Percentiles rank a stretch among this genome's conserved stretches.
phyloP scores from a whole-genome alignment of 2,113 vertebrate species.

The Cervus canadensis region DNA sequence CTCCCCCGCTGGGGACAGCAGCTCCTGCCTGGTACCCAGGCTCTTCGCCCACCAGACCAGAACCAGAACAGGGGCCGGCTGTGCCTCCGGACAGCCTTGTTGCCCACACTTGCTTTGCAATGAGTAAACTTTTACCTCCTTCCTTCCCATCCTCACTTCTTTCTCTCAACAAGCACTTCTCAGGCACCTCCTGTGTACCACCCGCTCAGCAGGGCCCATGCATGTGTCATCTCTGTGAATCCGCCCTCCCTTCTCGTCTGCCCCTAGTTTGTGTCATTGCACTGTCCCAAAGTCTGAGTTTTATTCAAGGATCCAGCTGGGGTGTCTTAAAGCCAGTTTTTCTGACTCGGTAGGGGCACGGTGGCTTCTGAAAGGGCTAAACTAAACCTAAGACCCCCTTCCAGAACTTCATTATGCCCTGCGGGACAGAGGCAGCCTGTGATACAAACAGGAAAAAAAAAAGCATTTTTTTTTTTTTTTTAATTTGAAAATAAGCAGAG shows the following conservation, averaged over 20 bases:
- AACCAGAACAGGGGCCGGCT: not conserved
- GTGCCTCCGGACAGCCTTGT: not conserved
- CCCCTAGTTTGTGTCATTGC: not conserved
- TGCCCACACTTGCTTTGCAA: not conserved
- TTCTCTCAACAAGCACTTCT: not conserved
- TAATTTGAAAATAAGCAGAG: not conserved
- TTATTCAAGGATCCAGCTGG: too few relatives aligned
- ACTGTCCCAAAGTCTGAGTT: not conserved
- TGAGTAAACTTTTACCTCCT: not conserved
- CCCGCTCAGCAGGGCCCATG: fast-evolving
- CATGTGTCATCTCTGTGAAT: fast-evolving
- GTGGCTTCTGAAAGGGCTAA: not conserved
- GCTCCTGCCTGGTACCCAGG: not conserved
- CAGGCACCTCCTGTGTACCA: not conserved
- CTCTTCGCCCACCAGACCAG: not conserved
- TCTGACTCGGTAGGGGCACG: not conserved
- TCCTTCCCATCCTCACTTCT: not conserved
- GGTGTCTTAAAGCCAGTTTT: not conserved
- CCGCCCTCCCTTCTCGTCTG: not conserved
- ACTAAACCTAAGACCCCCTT: not conserved
- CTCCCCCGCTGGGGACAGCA: fast-evolving
- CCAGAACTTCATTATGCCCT: not conserved
- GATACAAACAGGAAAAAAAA: not conserved
- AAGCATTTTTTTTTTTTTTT: not conserved
- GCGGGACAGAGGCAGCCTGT: not conserved